Evolutionary conservation across 2,797 vertebrate genomes (phyloP), one percentile per base, ranked within the genome.

Genomic region (Podarcis siculus): DNA sequence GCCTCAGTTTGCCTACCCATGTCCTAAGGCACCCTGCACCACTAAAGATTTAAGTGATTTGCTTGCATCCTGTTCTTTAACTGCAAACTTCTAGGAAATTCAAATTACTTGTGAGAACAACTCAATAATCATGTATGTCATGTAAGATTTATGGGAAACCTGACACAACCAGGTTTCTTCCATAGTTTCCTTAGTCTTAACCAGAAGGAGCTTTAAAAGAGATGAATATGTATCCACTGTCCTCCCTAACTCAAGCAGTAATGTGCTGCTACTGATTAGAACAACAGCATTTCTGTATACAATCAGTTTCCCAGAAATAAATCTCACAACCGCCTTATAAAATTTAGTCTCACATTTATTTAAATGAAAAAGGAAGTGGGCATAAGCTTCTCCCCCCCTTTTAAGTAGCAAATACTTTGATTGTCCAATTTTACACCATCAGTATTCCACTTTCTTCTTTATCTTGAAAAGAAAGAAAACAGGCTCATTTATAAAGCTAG

Each of bases 401-500:
- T 89, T 79, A 93, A 87, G 25, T 84, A 91, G 32, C 80, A 92
- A 89, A 83, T 55, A 27, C 15, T 93, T 91, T 91, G 87, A 91
- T 92, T 42, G 42, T 25, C 69, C 83, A 92, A 35, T 90, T 90
- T 79, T 87, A 80, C 32, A 80, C 37, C 0, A 1, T 61, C 75
- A 85, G 30, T 32, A 55, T 90, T 21, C 13, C 25, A 61, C 79
- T 85, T 91, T 35, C 35, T 39, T 92, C 84, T 90, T 76, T 86
- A 89, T 76, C 73, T 86, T 90, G 55, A 82, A 92, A 91, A 82
- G 2, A 7, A 30, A 89, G 79, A 90, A 93, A 89, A 89, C 42
- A 69, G 2, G n/a, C 6, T 90, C 15, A 91, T 88, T 95, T 92
- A 66, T 86, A 93, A 81, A 86, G 27, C n/a, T 1, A 2, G n/a